Base-by-base conservation (phyloP, 2,888 invertebrate species). In the Nephrotoma appendiculata region DNA sequence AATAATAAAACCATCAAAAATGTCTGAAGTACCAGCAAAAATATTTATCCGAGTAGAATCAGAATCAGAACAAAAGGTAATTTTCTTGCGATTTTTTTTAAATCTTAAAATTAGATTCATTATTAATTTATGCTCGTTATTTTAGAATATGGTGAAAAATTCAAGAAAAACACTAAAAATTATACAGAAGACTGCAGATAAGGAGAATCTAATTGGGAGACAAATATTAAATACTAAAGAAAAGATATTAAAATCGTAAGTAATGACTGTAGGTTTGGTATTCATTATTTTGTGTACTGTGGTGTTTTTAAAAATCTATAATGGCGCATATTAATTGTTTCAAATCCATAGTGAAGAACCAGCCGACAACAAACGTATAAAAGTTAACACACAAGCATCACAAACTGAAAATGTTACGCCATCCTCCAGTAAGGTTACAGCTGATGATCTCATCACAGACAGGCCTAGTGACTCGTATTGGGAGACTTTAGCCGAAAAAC, bases 201-300 rank as follows among this genome's bases (percentile, higher is more conserved):
- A 95, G 90, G 96, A 96, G 92, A 96, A 96, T 91, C 92, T 96
- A 88, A 94, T 94, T 89, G 95, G 96, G 89, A 94, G 96, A 89
- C 91, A 92, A 85, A 90, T 92, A 90, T 91, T 89, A 5, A 90
- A 90, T 90, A 90, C 92, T 86, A 94, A 94, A 89, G 92, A 92
- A 89, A 92, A 92, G 89, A 90, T 94, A 57, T 93, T 93, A 90
- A 93, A 94, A 88, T 45, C 86, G 12, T 44, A n/a, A 5, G 41
- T 87, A 45, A 86, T 41, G 48, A 42, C 12, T 41, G 83, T 31
- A 31, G 31, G 31, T 31, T 31, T 2, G 31, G 31, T 31, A 31
- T 31, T 31, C 31, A 31, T 31, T 31, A 31, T 2, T 31, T 31
- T 31, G 2, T 31, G 2, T 31, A 2, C 31, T 31, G 31, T 31